phyloP scores from a whole-genome alignment of 1,140 invertebrate genomes.

The Harlomillsia oculata region DNA sequence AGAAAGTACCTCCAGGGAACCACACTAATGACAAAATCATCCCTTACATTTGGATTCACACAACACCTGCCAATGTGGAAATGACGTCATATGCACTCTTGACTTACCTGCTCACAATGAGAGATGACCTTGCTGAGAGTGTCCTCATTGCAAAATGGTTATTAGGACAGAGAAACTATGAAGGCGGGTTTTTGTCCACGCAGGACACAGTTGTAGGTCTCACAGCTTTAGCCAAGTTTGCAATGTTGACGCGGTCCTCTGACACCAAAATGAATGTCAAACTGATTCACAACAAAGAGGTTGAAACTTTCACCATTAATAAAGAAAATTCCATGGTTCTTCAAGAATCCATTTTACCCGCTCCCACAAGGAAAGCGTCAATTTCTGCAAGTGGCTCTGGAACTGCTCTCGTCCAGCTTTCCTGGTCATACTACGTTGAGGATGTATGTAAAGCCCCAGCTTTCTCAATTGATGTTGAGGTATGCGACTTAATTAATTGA shows the following conservation, averaged over 20 bases:
- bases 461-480: slow-evolving; percentile 10
- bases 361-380: slow-evolving; percentile 46
- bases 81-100: slow-evolving; percentile 75
- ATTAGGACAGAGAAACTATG: slow-evolving; percentile 63
- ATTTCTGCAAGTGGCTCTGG: slow-evolving; percentile 68
- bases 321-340: slow-evolving; percentile 17
- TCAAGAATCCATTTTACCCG: slow-evolving; percentile 44
- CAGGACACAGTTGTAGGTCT: slow-evolving; percentile 43
- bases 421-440: slow-evolving; percentile 72
- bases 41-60: not conserved
- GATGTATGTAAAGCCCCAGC: slow-evolving; percentile 51
- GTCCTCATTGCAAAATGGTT: slow-evolving; percentile 76
- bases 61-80: slow-evolving; percentile 61
- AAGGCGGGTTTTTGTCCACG: slow-evolving; percentile 73
- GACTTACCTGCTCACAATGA: slow-evolving; percentile 54
- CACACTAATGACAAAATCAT: not conserved
- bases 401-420: slow-evolving; percentile 70
- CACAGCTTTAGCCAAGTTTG: slow-evolving; percentile 24
- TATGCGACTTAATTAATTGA: not conserved
- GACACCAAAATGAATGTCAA: slow-evolving; percentile 8
- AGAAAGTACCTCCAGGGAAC: not conserved
- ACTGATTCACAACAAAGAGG: not conserved
- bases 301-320: not conserved
- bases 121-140: slow-evolving; percentile 55
- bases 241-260: not conserved